Evolutionary conservation across 2,888 invertebrate genomes (phyloP), one percentile per base, ranked within the genome.

Genomic region (Phyllotreta cruciferae): DNA sequence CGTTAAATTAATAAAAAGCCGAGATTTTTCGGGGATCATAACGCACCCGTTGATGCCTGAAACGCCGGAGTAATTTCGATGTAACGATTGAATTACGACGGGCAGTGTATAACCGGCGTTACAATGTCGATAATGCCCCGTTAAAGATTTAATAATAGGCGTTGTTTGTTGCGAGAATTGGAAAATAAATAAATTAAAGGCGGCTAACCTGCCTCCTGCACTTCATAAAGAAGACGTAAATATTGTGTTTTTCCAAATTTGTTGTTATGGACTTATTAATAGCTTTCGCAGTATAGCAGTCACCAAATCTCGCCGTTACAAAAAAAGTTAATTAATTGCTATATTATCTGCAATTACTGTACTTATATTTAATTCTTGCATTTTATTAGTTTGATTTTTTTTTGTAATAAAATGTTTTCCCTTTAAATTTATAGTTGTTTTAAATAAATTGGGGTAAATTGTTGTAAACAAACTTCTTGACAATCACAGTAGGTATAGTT

Each of bases 191-290:
- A 53, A 53, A 53, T 53, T 24, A 53, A 53, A 53, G 39, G 38
- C 38, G 39, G 53, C 39, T 14, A 53, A 53, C 10, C 53, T 53
- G 42, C 10, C 10, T 42, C 42, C 60, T 61, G 63, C 54, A 58
- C 57, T 63, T 54, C 54, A 58, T 63, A 53, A 63, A 57, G 56
- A 57, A 54, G 11, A 47, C 36, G 41, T 58, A 63, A 63, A 63
- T 54, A 54, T 57, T 63, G 34, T 63, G 63, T 63, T 63, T 63
- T 57, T 24, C n/a, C 53, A 39, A 53, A 45, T 54, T 63, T 57
- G 53, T 56, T 53, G 53, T 42, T 56, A 53, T 62, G 57, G 24
- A 63, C 58, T 53, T 63, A 63, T 63, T 57, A 55, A 47, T 38
- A 58, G 54, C 38, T 39, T 53, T 53, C 53, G 8, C 14, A 39